Evolutionary conservation across 2,888 invertebrate species (phyloP).

Genomic region (Orgyia antiqua): DNA sequence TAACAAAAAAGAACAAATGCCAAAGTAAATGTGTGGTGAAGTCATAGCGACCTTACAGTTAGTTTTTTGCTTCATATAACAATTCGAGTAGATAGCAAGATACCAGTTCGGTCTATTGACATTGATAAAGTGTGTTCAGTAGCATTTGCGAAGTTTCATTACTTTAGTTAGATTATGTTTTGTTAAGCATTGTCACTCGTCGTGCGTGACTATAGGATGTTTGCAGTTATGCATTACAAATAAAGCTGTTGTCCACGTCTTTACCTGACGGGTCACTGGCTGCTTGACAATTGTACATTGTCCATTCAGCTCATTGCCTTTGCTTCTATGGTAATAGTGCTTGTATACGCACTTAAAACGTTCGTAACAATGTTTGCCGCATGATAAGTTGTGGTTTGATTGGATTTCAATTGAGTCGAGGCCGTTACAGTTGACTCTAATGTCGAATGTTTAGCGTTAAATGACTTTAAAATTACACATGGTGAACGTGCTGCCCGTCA

Average conservation of each 20-base stretch:
- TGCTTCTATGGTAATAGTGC: conserved; percentile 35
- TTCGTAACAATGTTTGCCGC: conserved; percentile 23
- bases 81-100: no score
- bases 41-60: conserved; percentile 26
- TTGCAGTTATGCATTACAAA: conserved; percentile 64
- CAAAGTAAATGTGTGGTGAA: conserved; percentile 16
- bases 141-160: no score
- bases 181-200: no score
- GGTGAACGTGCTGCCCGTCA: conserved; percentile 35
- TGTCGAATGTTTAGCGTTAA: conserved; percentile 26
- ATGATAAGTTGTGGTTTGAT: conserved; percentile 32
- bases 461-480: conserved; percentile 32
- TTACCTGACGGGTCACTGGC: conserved; percentile 38
- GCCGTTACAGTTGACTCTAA: conserved; percentile 19
- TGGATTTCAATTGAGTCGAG: conserved; percentile 47
- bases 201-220: conserved; percentile 39
- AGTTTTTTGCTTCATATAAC: conserved; percentile 26
- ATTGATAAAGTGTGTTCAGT: no score
- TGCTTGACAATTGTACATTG: conserved; percentile 44
- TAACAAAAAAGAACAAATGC: no score
- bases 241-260: conserved; percentile 42
- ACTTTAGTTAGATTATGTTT: no score
- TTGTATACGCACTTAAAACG: conserved; percentile 30
- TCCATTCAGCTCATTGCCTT: conserved; percentile 46
- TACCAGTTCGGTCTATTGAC: no score